Conservation (phyloP, 2,113 vertebrate genomes). For the Corythoichthys intestinalis region DNA sequence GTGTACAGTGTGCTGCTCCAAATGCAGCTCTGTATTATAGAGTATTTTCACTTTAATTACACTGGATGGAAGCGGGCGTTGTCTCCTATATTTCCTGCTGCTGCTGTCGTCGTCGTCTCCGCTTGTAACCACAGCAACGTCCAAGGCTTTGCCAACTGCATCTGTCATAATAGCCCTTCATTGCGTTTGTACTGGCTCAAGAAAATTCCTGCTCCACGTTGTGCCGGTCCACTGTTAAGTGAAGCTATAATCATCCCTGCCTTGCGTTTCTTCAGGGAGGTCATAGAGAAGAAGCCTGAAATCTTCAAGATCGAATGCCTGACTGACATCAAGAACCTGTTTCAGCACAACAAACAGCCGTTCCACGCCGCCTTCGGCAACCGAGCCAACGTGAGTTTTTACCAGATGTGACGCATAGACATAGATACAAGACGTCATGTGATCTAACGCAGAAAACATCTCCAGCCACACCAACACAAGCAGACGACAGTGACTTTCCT, state of each 20-base stretch:
- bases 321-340: slow-evolving; percentile 96
- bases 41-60: slow-evolving; percentile 7
- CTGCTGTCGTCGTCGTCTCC: not conserved
- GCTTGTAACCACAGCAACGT: slow-evolving; percentile 17
- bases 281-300: slow-evolving; percentile 99
- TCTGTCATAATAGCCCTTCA: not conserved
- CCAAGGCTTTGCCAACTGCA: not conserved
- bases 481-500: slow-evolving; percentile 32
- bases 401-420: slow-evolving; percentile 32
- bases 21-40: not conserved
- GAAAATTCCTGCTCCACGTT: not conserved
- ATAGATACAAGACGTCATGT: slow-evolving; percentile 42
- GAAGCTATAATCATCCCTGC: slow-evolving; percentile 21
- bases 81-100: slow-evolving; percentile 9
- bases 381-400: slow-evolving; percentile 80
- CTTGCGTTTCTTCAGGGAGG: slow-evolving; percentile 78
- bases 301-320: slow-evolving; percentile 98
- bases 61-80: not conserved
- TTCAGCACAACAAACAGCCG: slow-evolving; percentile 85
- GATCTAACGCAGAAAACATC: slow-evolving; percentile 52
- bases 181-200: not conserved
- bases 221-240: not conserved
- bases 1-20: not conserved
- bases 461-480: slow-evolving; percentile 60
- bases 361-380: slow-evolving; percentile 98